Evolutionary conservation across 2,888 invertebrate species (phyloP).

Genomic region (Lydus trimaculatus): DNA sequence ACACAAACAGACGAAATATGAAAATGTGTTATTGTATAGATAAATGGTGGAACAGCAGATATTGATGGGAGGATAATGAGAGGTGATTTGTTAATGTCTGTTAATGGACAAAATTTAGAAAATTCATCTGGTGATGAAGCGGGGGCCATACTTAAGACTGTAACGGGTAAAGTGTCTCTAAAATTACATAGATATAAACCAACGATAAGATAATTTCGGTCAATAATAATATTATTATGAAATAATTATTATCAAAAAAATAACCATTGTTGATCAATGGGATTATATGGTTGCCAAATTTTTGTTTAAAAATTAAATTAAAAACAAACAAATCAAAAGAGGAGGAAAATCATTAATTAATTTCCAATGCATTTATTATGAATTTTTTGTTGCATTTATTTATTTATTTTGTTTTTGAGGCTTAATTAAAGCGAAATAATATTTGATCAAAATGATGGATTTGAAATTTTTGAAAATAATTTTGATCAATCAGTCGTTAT

Average conservation of each 20-base stretch:
- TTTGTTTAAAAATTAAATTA: not conserved
- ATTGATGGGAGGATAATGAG: slow-evolving; percentile 88
- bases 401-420: too few relatives aligned
- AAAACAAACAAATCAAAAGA: not conserved
- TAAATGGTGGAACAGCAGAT: slow-evolving; percentile 87
- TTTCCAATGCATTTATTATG: not conserved
- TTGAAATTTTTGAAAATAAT: not conserved
- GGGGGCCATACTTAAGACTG: slow-evolving; percentile 88
- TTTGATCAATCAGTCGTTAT: not conserved
- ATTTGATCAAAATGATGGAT: not conserved
- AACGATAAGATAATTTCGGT: slow-evolving; percentile 51
- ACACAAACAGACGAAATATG: not conserved
- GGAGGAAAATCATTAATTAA: not conserved
- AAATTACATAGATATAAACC: slow-evolving; percentile 89
- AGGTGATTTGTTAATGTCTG: slow-evolving; percentile 89
- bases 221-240: not conserved
- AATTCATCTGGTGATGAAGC: slow-evolving; percentile 82
- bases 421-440: not conserved
- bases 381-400: slow-evolving; percentile 35
- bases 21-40: slow-evolving; percentile 61
- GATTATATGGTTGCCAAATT: not conserved
- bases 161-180: slow-evolving; percentile 80
- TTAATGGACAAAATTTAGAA: slow-evolving; percentile 87
- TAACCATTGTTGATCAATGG: slow-evolving; percentile 9
- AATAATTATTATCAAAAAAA: not conserved